Base-by-base conservation (phyloP, 37 sponge, comb jelly and placozoan species). In the Dysidea cf. avara region DNA sequence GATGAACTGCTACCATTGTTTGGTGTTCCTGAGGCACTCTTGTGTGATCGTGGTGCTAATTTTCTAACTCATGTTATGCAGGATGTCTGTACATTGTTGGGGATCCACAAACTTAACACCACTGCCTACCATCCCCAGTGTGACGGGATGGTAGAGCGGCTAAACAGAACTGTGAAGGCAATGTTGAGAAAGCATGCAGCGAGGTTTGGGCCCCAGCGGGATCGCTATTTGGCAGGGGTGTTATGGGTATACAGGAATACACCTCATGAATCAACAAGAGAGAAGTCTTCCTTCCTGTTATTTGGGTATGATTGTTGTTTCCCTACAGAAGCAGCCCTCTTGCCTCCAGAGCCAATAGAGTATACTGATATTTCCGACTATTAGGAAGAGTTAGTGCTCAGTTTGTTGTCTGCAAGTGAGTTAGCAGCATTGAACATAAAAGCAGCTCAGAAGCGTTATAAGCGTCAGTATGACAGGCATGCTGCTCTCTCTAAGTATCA, bases 41-140 rank as follows among this genome's bases (percentile, higher is more conserved):
- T 84, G 13, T 84, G 79, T 0, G 73, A 84, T 46, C 68, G 68
- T 16, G 82, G 82, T 40, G 34, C 81, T 1, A 80, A 80, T 37
- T 34, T 80, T 36, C 37, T 80, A 33, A 59, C 81, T 2, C 55
- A 59, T 52, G 20, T 80, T n/a, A 80, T 80, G 81, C 30, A 22
- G 28, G 81, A 69, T 32, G 63, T 68, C 16, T 67, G 69, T 56
- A 12, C 33, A 25, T 36, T 57, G 30, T 30, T 78, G 9, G 79
- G 69, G 25, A 68, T 33, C 22, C 53, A 53, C 4, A 77, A 66
- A 59, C 68, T 77, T 14, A 66, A 66, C n/a, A n/a, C n/a, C n/a
- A n/a, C n/a, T n/a, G n/a, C n/a, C n/a, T n/a, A n/a, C n/a, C n/a
- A n/a, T n/a, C n/a, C n/a, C n/a, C n/a, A n/a, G n/a, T n/a, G n/a